A percentile compares a stretch with the other conserved stretches of the same genome.
Evolutionary conservation across 1,140 invertebrate genomes (phyloP).

Genomic region (Pseudoatta argentina): DNA sequence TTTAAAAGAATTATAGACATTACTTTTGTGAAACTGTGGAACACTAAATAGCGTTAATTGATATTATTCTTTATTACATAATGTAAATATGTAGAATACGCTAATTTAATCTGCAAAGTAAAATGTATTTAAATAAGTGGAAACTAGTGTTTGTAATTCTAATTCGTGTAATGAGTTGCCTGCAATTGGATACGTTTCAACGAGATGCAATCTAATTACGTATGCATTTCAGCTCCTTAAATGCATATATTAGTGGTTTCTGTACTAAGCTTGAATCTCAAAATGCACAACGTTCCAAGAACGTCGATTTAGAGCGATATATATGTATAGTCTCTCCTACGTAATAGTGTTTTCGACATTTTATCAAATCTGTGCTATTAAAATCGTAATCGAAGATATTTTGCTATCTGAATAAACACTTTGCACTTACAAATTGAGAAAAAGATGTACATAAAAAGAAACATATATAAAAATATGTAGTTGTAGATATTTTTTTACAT

Average conservation of each 20-base stretch:
- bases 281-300: not conserved
- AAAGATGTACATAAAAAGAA: not conserved
- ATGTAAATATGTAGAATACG: not conserved
- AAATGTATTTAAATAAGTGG: conserved; percentile 32
- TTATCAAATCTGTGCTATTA: not conserved
- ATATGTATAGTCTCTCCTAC: not conserved
- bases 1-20: too few relatives aligned
- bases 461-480: not conserved
- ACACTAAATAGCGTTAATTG: not conserved
- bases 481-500: not conserved
- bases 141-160: conserved; percentile 25
- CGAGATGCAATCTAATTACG: not conserved
- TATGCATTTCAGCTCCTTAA: conserved; percentile 60
- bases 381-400: not conserved
- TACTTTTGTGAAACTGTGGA: not conserved
- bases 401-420: not conserved
- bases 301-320: not conserved
- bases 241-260: conserved; percentile 35
- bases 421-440: conserved; percentile 10
- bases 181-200: conserved; percentile 37
- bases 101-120: conserved; percentile 26
- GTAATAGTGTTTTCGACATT: not conserved
- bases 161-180: conserved; percentile 57
- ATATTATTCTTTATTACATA: not conserved
- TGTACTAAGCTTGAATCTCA: not conserved